Evolutionary conservation across 2,797 vertebrate genomes (phyloP), one percentile per base, ranked within the genome.

Genomic region (Epinephelus coioides): DNA sequence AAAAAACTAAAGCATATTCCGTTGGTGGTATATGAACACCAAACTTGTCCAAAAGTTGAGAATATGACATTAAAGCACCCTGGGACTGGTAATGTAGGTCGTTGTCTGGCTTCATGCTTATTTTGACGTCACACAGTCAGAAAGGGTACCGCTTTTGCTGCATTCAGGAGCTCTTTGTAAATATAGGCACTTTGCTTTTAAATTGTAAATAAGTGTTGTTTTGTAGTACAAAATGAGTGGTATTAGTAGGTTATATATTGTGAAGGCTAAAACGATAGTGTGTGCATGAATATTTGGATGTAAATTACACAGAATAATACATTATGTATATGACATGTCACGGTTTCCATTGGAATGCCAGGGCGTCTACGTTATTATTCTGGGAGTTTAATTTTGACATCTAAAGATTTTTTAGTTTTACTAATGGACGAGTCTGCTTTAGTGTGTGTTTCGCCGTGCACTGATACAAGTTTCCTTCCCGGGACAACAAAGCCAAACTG

Each of bases 111-210:
- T 7, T 49, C 27, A 25, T 18, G 6, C 10, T 11, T 4, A 6
- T 19, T 50, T 5, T 61, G 70, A 84, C 79, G 74, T 82, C 76
- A 78, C 73, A 59, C 0, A 6, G 2, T 47, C 27, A 30, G 27
- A 30, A 6, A 15, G 44, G 53, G 11, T 68, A 11, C 18, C 14
- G 34, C 18, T 38, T 60, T 9, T 78, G 82, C 27, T 89, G 71
- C 83, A 3, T 91, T 91, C 70, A 73, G 2, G 61, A 54, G 18
- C 62, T 56, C 53, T 49, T 21, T 40, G 83, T 78, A 86, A 83
- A 85, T 69, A 2, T 53, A 0, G 0, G 0, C 30, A 55, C 12
- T 0, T 43, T 3, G 3, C 13, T 19, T 51, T 51, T 1, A 63
- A 17, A 12, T 23, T 1, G 1, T 5, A 34, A 49, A 44, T 23